A percentile compares a stretch with the other conserved stretches of the same genome.
Evolutionary conservation across 1,140 invertebrate species (phyloP).

Genomic region (Brachionus manjavacas): DNA sequence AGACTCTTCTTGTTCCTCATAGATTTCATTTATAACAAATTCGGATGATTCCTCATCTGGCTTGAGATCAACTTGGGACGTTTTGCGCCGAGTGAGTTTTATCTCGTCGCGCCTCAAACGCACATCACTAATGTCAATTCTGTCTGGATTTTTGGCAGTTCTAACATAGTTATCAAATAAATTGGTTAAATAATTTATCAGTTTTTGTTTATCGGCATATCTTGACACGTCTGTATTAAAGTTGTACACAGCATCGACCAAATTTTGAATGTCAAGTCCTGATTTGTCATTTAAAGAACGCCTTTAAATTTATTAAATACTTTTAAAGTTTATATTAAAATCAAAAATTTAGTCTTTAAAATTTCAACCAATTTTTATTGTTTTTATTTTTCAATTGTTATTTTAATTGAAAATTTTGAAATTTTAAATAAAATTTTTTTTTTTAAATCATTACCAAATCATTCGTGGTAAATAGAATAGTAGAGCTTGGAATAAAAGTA

Average conservation of each 20-base stretch:
- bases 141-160: neutral
- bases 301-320: neutral
- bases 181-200: conserved; percentile 34
- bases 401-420: no score
- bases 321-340: no score
- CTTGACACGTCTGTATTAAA: neutral
- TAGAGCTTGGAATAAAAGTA: conserved; percentile 60
- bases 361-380: no score
- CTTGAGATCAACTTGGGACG: neutral
- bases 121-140: neutral
- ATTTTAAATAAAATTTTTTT: neutral
- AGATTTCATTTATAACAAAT: conserved; percentile 24
- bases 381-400: no score
- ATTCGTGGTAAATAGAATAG: conserved; percentile 62
- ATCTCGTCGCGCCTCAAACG: neutral
- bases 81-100: neutral
- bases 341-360: no score
- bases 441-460: conserved; percentile 57
- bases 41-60: neutral
- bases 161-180: conserved; percentile 26
- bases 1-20: neutral
- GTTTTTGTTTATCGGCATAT: conserved; percentile 8
- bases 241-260: conserved; percentile 28
- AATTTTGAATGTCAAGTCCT: conserved; percentile 17
- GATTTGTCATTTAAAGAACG: conserved; percentile 40